These are phyloP conservation scores for Strigops habroptila DNA, from an alignment of 2,113 vertebrate genomes.

Conservation along the genomic window DNA sequence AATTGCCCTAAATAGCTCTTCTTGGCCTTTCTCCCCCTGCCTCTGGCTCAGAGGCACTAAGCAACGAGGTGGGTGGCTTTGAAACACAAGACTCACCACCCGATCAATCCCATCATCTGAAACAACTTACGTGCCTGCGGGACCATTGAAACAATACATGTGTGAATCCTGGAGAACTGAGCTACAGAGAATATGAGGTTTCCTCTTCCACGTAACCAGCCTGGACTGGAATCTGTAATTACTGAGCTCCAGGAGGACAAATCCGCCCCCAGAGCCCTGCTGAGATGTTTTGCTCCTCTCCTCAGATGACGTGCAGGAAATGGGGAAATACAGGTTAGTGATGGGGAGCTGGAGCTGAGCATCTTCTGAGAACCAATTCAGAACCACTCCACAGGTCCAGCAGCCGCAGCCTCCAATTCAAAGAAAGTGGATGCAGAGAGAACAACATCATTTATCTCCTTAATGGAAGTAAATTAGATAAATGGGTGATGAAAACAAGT, in stretches of 20 bases:
- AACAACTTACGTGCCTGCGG: background rate
- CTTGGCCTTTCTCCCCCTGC: rapidly evolving
- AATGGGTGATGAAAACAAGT: background rate
- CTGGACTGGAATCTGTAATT: background rate
- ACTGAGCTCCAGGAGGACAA: background rate
- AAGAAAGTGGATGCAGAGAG: background rate
- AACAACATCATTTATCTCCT: background rate
- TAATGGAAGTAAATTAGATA: background rate
- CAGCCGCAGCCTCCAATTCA: background rate
- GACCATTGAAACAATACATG: background rate
- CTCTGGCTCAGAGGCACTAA: background rate
- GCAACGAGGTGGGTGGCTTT: background rate
- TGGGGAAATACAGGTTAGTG: background rate
- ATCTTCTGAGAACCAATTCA: background rate
- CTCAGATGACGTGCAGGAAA: background rate
- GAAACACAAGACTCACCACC: background rate
- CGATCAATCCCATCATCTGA: background rate
- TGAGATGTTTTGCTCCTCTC: background rate
- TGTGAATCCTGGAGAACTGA: rapidly evolving
- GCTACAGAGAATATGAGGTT: background rate
- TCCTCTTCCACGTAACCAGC: background rate
- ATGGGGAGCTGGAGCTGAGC: background rate
- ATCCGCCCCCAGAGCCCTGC: background rate
- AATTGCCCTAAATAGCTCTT: background rate
- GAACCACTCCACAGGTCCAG: background rate